phyloP scores from a whole-genome alignment of 2,113 vertebrate species.

The Myotis yumanensis region DNA sequence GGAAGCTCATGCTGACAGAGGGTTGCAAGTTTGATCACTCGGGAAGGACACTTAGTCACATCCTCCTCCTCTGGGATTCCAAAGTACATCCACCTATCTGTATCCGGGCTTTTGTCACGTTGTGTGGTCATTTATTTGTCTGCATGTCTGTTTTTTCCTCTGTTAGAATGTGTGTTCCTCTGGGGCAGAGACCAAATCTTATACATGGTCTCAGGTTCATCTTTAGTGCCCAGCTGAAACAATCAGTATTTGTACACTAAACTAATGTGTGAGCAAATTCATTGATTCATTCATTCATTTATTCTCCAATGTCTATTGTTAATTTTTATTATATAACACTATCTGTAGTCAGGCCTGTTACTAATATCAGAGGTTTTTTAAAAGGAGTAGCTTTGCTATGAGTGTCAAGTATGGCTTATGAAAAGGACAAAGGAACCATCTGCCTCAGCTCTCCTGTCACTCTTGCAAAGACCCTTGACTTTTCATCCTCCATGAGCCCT shows the following conservation, averaged over 20 bases:
- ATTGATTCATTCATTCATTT: not conserved
- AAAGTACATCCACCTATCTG: not conserved
- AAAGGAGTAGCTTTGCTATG: not conserved
- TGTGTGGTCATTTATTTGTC: slow-evolving; percentile 17
- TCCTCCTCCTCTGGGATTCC: slow-evolving; percentile 13
- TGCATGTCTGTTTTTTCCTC: not conserved
- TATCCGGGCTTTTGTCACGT: not conserved
- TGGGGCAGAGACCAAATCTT: not conserved
- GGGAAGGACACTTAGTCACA: slow-evolving; percentile 63
- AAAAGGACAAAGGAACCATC: not conserved
- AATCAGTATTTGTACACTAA: not conserved
- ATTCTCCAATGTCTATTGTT: not conserved
- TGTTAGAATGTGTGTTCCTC: not conserved
- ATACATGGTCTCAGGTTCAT: not conserved
- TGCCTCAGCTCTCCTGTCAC: not conserved
- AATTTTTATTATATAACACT: not conserved
- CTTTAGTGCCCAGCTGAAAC: not conserved
- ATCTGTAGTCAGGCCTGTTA: not conserved
- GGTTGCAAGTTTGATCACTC: not conserved
- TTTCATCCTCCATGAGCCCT: not conserved
- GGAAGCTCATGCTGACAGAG: not conserved
- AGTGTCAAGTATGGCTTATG: not conserved
- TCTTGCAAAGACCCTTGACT: not conserved
- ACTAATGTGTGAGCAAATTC: not conserved
- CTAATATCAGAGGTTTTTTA: not conserved